Percentiles rank a stretch among this genome's conserved stretches.
These are phyloP conservation scores for Stramonita haemastoma DNA, from an alignment of 2,888 invertebrate species.

Conservation along the genomic window DNA sequence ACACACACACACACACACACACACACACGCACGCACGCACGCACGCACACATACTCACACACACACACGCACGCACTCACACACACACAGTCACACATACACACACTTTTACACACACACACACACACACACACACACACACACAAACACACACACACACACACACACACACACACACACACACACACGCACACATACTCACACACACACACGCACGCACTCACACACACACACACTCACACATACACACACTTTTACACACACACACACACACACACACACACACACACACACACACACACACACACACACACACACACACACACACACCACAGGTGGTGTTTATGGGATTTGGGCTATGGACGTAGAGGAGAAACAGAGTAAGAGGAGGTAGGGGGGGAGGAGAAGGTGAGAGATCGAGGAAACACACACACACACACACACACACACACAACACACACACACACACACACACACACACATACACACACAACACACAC, in stretches of 20 bases:
- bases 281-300: conserved; percentile 19
- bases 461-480: conserved; percentile 10
- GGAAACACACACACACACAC: conserved; percentile 10
- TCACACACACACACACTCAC: neutral
- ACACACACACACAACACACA: conserved; percentile 14
- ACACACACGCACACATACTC: neutral
- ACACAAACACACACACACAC: neutral
- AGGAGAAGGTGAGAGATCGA: too few relatives aligned
- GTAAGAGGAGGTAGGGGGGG: too few relatives aligned
- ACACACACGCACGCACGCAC: too few relatives aligned
- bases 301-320: conserved; percentile 21
- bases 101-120: too few relatives aligned
- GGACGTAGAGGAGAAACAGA: too few relatives aligned
- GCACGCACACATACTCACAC: too few relatives aligned
- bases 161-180: conserved; percentile 23
- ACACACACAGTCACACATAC: neutral
- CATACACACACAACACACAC: conserved; percentile 6
- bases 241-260: too few relatives aligned
- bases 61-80: too few relatives aligned
- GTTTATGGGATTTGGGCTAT: too few relatives aligned
- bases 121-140: neutral
- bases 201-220: neutral
- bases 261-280: conserved; percentile 28
- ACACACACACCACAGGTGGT: neutral
- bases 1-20: too few relatives aligned